Base-by-base conservation (phyloP, 1,140 invertebrate genomes). In the Scaptomyza pallida region DNA sequence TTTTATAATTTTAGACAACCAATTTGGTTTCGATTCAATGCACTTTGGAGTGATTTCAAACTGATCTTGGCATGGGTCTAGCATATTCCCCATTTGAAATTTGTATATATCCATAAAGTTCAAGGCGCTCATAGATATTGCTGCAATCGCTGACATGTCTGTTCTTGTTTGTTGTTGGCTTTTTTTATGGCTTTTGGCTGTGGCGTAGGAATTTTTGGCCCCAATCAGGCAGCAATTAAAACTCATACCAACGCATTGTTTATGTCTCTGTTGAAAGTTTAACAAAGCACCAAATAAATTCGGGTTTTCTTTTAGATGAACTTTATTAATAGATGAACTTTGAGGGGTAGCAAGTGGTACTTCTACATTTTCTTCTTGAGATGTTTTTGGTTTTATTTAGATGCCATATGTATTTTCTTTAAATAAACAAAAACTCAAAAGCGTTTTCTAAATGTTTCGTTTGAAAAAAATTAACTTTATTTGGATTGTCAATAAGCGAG, bases 1-100 rank as follows among this genome's bases (percentile, higher is more conserved):
- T 80, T 78, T 69, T 72, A 75, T 68, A 86, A 81, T 82, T 82
- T 83, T 82, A 82, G 74, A 83, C 69, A 82, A 77, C 61, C 52
- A 72, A 70, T 59, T 45, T 45, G 62, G 57, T 74, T 63, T 63
- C 60, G 67, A 72, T 78, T 67, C 51, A 15, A 35, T 37, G 33
- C 33, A 37, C 60, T 56, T 37, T 5, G 13, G 26, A 26, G 44
- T 48, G 33, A 48, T 47, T 40, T n/a, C 59, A 37, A 41, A 63
- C 41, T 40, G 21, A 33, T 47, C 56, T 74, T 74, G 54, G 75
- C 75, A 77, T 77, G 75, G 75, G 75, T 77, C 72, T 71, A 33
- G 33, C 45, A 44, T 52, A 52, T 35, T 17, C 16, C 30, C 30
- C 30, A 37, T 13, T 33, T 12, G 3, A 1, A 35, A 35, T 47